Base-by-base conservation (phyloP, 2,888 invertebrate species). In the Coleophora flavipennella region DNA sequence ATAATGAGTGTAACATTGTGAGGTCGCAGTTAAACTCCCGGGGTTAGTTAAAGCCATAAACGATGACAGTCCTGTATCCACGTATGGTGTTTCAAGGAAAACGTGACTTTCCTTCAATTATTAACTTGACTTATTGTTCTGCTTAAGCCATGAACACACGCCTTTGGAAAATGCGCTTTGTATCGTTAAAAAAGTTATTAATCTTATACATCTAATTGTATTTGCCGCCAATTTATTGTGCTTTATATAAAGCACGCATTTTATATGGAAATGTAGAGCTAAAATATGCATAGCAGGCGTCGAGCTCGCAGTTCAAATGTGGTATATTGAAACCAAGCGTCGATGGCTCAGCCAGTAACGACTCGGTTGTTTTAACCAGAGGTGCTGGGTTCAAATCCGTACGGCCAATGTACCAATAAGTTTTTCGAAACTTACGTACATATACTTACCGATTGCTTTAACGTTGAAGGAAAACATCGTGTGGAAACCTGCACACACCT, bases 71-170 rank as follows among this genome's bases (percentile, higher is more conserved):
- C 62, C 61, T 59, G 63, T 65, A 49, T 45, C 66, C 67, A 48
- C 57, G 57, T 66, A 71, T 63, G 72, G 69, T 57, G 55, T 67
- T 67, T 67, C 59, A 61, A 59, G 52, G 41, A 55, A 59, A 67
- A 62, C 75, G 74, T 75, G 75, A 73, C 74, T 73, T 62, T 74
- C 64, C 62, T 67, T 56, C 59, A 62, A 61, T 63, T 62, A 62
- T 67, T 67, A 70, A 59, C 57, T 55, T 48, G 49, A 59, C 57
- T 55, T 50, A 57, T 57, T 58, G 60, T 65, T 60, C 60, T 57
- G 33, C 44, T 47, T 41, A 39, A 37, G 45, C 41, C 48, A 47
- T 41, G 43, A 44, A 37, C 28, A 40, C 39, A 29, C 40, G 36
- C 13, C 42, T 44, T 44, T 42, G 44, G 29, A 14, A 13, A 39